Base-by-base conservation (phyloP, 2,113 vertebrate genomes). In the Picathartes gymnocephalus region DNA sequence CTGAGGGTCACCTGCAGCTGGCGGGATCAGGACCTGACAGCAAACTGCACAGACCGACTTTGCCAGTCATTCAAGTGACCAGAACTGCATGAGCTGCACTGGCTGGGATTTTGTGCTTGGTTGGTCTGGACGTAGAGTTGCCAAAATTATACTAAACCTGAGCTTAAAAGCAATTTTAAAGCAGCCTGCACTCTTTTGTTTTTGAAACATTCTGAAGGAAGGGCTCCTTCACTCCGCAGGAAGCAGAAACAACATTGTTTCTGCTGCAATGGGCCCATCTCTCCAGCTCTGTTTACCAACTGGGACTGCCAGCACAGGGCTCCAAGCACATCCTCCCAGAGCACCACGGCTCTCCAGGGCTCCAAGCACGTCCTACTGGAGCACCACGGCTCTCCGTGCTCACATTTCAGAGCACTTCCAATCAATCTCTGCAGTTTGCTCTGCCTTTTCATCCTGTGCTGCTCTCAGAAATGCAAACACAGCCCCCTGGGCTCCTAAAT, bases 401-500 rank as follows among this genome's bases (percentile, higher is more conserved):
- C 72, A 35, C 69, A 16, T 88, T 86, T 82, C 85, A 77, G 33
- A 88, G 79, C 68, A 33, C 40, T 89, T 62, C 58, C 66, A 69
- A 88, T 39, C 90, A 77, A 21, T 28, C 68, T 33, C 66, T 39
- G 39, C 24, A 61, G 58, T 18, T 94, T 0, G 0, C 21, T 16
- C 79, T 62, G 24, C n/a, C 69, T 86, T 91, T 91, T 86, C 72
- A 86, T 54, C 86, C 47, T 13, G 31, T n/a, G 64, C 48, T 64
- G 33, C 72, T 81, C 91, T 88, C 80, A 57, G 80, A 90, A 90
- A 81, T 37, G 47, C 92, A 95, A 93, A 92, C 77, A 81, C 42
- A 57, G 35, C 47, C 81, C 93, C 71, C 42, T 30, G 44, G 64
- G 69, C 17, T 92, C 68, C 76, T 47, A 81, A 91, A 79, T 24